Conservation (phyloP, 2,113 vertebrate species). For the Alexandromys fortis region DNA sequence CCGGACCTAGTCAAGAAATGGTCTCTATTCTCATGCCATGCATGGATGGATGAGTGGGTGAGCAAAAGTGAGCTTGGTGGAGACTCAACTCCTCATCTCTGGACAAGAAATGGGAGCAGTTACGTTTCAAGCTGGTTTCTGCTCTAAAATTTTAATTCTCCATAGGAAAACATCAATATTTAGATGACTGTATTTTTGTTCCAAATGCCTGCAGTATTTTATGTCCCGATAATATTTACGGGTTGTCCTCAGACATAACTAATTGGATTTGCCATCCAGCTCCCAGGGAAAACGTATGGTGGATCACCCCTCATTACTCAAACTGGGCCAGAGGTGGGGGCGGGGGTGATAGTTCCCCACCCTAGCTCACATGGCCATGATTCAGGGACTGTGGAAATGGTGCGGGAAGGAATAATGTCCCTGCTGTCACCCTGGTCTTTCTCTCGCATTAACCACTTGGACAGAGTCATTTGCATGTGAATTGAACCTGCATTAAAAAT, state of each 20-base stretch:
- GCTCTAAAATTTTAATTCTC: constrained; percentile 25
- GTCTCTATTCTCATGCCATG: background rate
- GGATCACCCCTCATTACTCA: constrained; percentile 74
- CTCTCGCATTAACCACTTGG: constrained; percentile 78
- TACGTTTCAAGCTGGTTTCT: background rate
- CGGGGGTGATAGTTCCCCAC: constrained; percentile 42
- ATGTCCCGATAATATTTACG: constrained; percentile 69
- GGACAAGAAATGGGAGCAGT: background rate
- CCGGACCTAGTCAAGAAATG: fast-evolving
- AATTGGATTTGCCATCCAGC: constrained; percentile 75
- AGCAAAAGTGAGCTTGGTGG: fast-evolving
- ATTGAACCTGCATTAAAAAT: constrained; percentile 79
- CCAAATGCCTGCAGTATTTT: constrained; percentile 72
- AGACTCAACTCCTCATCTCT: fast-evolving
- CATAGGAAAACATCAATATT: constrained; percentile 66
- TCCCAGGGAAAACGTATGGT: constrained; percentile 70
- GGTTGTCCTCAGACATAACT: constrained; percentile 71
- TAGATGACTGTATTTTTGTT: constrained; percentile 69
- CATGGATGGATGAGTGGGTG: fast-evolving
- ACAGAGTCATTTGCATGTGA: constrained; percentile 84
- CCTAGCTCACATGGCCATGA: constrained; percentile 56
- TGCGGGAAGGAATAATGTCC: constrained; percentile 69
- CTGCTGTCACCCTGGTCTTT: constrained; percentile 78
- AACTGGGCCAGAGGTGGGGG: background rate
- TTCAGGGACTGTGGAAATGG: constrained; percentile 61